These are phyloP conservation scores for Tapera naevia DNA, from an alignment of 2,797 vertebrate genomes.

Conservation along the genomic window DNA sequence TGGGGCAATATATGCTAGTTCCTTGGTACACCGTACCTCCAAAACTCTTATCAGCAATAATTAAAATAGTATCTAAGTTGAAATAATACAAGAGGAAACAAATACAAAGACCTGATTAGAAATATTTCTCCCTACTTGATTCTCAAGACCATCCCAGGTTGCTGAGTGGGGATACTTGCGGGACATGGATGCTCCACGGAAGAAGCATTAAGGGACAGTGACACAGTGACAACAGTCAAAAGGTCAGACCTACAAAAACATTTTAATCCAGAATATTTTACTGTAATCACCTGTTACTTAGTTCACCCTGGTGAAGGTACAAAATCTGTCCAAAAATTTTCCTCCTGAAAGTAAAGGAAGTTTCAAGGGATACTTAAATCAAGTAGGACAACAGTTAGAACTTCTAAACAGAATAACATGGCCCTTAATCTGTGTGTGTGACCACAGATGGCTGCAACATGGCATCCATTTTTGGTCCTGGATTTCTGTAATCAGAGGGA, in stretches of 20 bases:
- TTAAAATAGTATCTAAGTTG: not conserved
- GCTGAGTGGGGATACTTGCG: not conserved
- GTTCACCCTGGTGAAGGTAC: not conserved
- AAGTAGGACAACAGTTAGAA: not conserved
- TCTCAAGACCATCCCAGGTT: not conserved
- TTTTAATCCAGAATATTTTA: not conserved
- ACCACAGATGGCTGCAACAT: accelerated
- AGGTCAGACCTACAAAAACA: not conserved
- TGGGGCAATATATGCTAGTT: not conserved
- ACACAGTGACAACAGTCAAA: not conserved
- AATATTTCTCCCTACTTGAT: not conserved
- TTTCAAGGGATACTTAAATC: not conserved
- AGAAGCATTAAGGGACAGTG: accelerated
- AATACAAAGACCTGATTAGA: not conserved
- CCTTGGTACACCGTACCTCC: not conserved
- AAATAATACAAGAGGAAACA: not conserved
- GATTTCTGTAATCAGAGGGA: accelerated
- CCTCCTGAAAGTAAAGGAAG: not conserved
- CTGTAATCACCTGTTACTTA: not conserved
- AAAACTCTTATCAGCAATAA: not conserved
- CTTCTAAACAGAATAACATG: accelerated
- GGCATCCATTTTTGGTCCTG: accelerated
- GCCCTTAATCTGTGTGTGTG: not conserved
- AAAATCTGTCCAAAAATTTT: not conserved
- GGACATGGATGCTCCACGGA: not conserved